Evolutionary conservation across 2,888 invertebrate species (phyloP).

Genomic region (Cepaea hortensis): DNA sequence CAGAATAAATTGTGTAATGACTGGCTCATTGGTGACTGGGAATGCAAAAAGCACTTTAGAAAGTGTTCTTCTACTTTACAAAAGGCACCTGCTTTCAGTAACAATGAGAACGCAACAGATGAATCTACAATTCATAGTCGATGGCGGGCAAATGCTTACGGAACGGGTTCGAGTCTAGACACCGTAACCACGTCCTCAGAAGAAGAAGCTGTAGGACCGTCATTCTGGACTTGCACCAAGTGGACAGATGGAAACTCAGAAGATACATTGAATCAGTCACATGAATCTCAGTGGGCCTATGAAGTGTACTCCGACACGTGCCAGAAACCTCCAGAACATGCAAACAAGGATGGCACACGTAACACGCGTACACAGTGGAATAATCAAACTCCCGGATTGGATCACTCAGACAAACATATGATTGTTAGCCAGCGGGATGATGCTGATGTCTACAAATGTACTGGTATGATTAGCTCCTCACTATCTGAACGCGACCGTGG

Average conservation of each 20-base stretch:
- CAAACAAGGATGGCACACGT: not conserved
- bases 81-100: not conserved
- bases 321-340: not conserved
- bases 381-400: not conserved
- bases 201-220: not conserved
- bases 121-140: not conserved
- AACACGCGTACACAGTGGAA: not conserved
- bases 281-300: constrained; percentile 1
- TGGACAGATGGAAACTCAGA: not conserved
- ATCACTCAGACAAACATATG: too few species aligned
- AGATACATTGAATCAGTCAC: not conserved
- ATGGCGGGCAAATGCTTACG: not conserved
- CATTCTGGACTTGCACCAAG: constrained; percentile 15
- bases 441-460: too few species aligned
- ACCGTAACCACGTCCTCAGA: not conserved
- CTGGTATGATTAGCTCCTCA: too few species aligned
- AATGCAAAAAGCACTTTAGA: not conserved
- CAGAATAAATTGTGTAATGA: too few species aligned
- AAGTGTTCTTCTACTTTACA: too few species aligned
- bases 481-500: too few species aligned
- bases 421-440: too few species aligned
- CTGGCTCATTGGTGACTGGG: not conserved
- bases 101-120: not conserved
- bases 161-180: not conserved
- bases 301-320: constrained; percentile 2